Base-by-base conservation (phyloP, 2,888 invertebrate genomes). In the Argyra leucocephala region DNA sequence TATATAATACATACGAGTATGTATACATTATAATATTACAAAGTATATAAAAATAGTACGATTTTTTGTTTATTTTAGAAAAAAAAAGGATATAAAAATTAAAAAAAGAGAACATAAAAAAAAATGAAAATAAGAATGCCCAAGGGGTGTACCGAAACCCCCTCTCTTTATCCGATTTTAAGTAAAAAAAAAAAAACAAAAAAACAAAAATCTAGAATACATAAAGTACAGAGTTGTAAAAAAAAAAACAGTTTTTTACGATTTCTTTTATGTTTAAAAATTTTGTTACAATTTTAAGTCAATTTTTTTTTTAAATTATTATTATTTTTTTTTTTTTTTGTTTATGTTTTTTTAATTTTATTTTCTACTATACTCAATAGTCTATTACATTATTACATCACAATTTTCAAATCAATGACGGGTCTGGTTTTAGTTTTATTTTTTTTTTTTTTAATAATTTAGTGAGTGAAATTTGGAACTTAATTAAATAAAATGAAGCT, bases 161-260 rank as follows among this genome's bases (percentile, higher is more conserved):
- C 15, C 48, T 5, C 48, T 18, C 37, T 10, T 18, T 48, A 18
- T 48, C 15, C 12, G 15, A 48, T 48, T 18, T 48, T 18, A 48
- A 48, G 48, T 18, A 12, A 18, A 48, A 48, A 48, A 48, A 31
- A 26, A 26, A 26, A 26, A 26, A 26, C 26, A 37, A 37, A 2
- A 15, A 37, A 15, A 37, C 5, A 48, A n/a, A 48, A 48, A 18
- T 1, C 48, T 48, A 48, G 12, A 48, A 48, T 48, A 15, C 48
- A 48, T 48, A 48, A 48, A 48, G 48, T 48, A 48, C 18, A 48
- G 48, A 48, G 48, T 48, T 48, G 48, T 48, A 48, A 48, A n/a
- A n/a, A n/a, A n/a, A n/a, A n/a, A 48, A 48, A 48, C 48, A 48
- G 48, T 48, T 48, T 48, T 48, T 48, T 48, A 48, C 48, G 48